Conservation (phyloP, 2,113 vertebrate genomes). For the Bostrychus sinensis region DNA sequence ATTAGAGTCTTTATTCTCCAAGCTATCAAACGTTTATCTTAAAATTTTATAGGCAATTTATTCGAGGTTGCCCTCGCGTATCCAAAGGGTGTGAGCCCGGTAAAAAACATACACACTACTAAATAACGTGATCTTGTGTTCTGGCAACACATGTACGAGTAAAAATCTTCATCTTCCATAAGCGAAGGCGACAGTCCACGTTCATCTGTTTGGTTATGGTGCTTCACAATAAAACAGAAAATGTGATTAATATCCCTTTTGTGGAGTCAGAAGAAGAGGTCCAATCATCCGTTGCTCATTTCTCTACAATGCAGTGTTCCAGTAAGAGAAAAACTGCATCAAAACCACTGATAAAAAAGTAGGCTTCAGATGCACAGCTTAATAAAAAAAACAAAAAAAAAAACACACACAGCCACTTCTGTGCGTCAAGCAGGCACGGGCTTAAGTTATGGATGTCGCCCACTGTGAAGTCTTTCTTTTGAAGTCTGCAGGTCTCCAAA, state of each 20-base stretch:
- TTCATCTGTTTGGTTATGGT: slow-evolving; percentile 61
- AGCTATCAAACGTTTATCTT: slow-evolving; percentile 25
- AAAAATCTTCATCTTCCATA: slow-evolving; percentile 75
- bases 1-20: slow-evolving; percentile 21
- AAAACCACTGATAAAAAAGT: not conserved
- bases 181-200: slow-evolving; percentile 64
- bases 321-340: slow-evolving; percentile 10
- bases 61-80: slow-evolving; percentile 49
- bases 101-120: slow-evolving; percentile 52
- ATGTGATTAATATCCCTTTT: slow-evolving; percentile 38
- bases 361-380: not conserved
- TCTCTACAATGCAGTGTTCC: slow-evolving; percentile 28
- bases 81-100: slow-evolving; percentile 25
- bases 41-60: slow-evolving; percentile 28
- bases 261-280: slow-evolving; percentile 37
- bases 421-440: slow-evolving; percentile 17
- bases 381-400: too few relatives aligned
- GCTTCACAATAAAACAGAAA: slow-evolving; percentile 9
- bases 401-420: slow-evolving; percentile 18
- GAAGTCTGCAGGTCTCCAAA: slow-evolving; percentile 63
- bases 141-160: slow-evolving; percentile 65
- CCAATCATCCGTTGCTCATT: slow-evolving; percentile 54
- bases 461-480: slow-evolving; percentile 13
- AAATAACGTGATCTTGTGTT: slow-evolving; percentile 76
- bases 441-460: slow-evolving; percentile 23